Base-by-base conservation (phyloP, 1,140 invertebrate genomes). In the Adelges cooleyi region DNA sequence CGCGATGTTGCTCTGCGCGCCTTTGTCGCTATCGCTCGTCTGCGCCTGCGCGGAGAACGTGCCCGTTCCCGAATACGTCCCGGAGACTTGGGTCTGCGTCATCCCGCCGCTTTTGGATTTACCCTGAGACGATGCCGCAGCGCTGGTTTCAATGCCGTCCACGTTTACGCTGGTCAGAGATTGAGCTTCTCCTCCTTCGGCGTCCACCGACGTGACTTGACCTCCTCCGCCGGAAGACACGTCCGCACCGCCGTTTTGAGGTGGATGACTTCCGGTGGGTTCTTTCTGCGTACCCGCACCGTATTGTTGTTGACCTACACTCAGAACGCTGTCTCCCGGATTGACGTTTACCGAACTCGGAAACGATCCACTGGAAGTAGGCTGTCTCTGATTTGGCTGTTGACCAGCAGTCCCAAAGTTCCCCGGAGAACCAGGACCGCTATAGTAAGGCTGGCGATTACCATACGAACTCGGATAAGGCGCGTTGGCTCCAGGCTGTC, bases 21-120 rank as follows among this genome's bases (percentile, higher is more conserved):
- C 84, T 73, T 85, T 83, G 67, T 83, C 82, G 22, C 77, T 80
- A 65, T 89, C 88, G 40, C 81, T 84, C 5, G 86, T 86, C 74
- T 87, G 85, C 29, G 88, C 87, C 74, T 86, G 86, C 13, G 87
- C 88, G 67, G 84, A 86, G 71, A 90, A 90, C 8, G 85, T 83
- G 42, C 87, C 87, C 51, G 80, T 78, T 8, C 85, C 84, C 18
- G 80, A 82, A 71, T 90, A 89, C 1, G 80, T 84, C 18, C 88
- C 88, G 27, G 82, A 84, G 1, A 90, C 86, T 76, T 89, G 85
- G 3, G 86, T 85, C 72, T 90, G 86, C 0, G 87, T 83, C 13
- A 81, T 81, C 22, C 85, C 87, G 67, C 85, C 87, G 67, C 82
- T 80, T 23, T 81, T 80, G 69, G 81, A 84, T 70, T 79, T 82